Base-by-base conservation (phyloP, 2,113 vertebrate species). In the Campylorhamphus procurvoides region DNA sequence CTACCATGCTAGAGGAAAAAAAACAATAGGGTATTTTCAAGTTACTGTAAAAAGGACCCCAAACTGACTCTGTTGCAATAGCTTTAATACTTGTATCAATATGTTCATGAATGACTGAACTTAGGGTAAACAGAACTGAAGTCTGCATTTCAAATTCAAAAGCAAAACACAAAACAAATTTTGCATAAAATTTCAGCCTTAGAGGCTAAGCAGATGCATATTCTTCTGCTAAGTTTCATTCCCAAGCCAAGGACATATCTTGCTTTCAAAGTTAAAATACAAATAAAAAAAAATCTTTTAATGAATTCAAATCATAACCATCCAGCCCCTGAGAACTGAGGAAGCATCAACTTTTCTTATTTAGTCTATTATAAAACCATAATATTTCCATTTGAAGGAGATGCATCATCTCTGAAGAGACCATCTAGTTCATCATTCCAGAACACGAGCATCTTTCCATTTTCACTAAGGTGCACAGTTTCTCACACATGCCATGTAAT, bases 271-370 rank as follows among this genome's bases (percentile, higher is more conserved):
- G 74, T 91, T 91, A 84, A 90, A 88, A 42, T 82, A 87, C 50
- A 94, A 78, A 91, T 66, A 77, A 52, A 96, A 77, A 52, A 96
- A 94, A 67, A 71, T 74, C 77, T 95, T 97, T 75, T 93, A 92
- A 96, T 93, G 67, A 71, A 95, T 97, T 97, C 66, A 85, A 84
- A 87, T 79, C 24, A 80, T 91, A 96, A 90, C 79, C 78, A 92
- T 95, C 33, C 47, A 76, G 66, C 74, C 75, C 95, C 88, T 69
- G 83, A 89, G 79, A 97, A 84, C 6, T 80, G 44, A 92, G 46
- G 60, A 97, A 80, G 84, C 71, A 96, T 76, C 67, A 68, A 24
- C 95, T 87, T 94, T 58, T 86, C 67, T 88, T 95, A 40, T 92
- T 92, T 44, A 90, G 37, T 78, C 75, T 91, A 85, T 97, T 90